phyloP scores from a whole-genome alignment of 2,797 vertebrate species.

The Hipposideros larvatus region DNA sequence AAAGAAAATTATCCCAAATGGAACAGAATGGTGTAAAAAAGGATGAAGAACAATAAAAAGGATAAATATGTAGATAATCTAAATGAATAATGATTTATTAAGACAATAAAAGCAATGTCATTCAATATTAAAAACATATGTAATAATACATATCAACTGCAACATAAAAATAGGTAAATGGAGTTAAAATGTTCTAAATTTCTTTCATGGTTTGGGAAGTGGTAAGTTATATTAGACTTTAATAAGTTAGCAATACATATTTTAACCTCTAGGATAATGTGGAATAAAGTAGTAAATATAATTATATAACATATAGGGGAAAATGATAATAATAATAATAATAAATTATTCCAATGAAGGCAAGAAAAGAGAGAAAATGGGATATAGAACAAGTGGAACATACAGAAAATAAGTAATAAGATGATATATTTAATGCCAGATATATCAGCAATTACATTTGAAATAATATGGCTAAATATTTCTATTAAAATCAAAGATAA shows the following conservation, averaged over 20 bases:
- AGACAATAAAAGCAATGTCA: not conserved
- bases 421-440: not conserved
- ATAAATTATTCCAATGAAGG: not conserved
- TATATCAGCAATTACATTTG: not conserved
- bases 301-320: not conserved
- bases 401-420: not conserved
- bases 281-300: conserved; percentile 28
- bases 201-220: not conserved
- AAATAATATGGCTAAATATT: not conserved
- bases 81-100: not conserved
- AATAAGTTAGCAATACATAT: not conserved
- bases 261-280: not conserved
- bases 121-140: not conserved
- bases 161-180: not conserved
- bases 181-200: not conserved
- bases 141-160: not conserved
- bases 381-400: not conserved
- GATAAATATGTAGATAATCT: not conserved
- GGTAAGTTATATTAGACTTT: not conserved
- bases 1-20: not conserved
- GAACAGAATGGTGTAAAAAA: not conserved
- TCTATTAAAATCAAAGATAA: not conserved
- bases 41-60: not conserved
- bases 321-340: not conserved
- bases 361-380: not conserved